Percentiles rank a stretch among this genome's conserved stretches.
These are phyloP conservation scores for Climacteris rufus DNA, from an alignment of 2,113 vertebrate genomes.

Conservation along the genomic window DNA sequence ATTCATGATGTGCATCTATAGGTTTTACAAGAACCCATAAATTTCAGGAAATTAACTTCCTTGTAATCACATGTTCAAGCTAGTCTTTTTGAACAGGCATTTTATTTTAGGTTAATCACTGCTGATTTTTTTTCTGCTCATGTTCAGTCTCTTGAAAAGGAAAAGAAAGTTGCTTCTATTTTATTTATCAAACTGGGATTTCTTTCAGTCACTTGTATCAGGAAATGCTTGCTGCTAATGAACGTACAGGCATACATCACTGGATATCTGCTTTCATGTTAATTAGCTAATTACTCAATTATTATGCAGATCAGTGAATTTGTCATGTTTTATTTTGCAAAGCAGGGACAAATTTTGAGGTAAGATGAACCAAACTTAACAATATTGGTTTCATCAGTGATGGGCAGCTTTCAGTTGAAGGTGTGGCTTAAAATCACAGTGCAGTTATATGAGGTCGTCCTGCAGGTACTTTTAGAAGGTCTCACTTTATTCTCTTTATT, in stretches of 20 bases:
- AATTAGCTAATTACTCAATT: background rate
- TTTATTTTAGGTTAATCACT: conserved; percentile 36
- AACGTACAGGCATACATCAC: background rate
- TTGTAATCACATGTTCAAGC: background rate
- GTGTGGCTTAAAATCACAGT: background rate
- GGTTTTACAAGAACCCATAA: conserved; percentile 55
- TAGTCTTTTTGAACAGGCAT: background rate
- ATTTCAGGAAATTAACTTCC: conserved; percentile 64
- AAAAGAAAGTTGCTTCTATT: background rate
- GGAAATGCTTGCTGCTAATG: background rate
- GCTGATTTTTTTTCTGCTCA: background rate
- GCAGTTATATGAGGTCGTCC: background rate
- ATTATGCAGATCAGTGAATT: background rate
- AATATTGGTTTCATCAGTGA: background rate
- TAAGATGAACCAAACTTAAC: background rate
- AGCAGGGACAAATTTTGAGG: background rate
- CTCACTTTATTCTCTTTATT: background rate
- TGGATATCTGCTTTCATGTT: background rate
- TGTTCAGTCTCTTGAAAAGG: background rate
- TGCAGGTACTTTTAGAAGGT: background rate
- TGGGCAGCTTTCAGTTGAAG: background rate
- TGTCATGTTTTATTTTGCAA: background rate
- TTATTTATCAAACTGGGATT: background rate
- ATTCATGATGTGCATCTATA: conserved; percentile 34
- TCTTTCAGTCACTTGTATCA: background rate